Evolutionary conservation across 2,888 invertebrate species (phyloP), one percentile per base, ranked within the genome.

Genomic region (Chrysodeixis includens): DNA sequence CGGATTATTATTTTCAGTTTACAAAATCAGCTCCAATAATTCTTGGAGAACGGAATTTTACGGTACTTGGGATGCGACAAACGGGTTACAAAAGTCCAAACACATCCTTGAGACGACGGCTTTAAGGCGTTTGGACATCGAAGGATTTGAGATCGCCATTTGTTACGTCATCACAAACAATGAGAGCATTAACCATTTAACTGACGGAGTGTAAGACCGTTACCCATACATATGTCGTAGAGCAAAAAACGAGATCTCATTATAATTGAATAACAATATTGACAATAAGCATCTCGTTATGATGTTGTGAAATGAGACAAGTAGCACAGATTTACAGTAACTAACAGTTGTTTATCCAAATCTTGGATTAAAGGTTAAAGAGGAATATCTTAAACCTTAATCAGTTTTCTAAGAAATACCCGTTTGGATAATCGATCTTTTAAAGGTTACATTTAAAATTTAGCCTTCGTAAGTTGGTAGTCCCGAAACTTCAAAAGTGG

Each of bases 81-180:
- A 82, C 1, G 73, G 85, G 51, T 84, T 93, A 1, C 76, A 85
- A 57, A 86, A 83, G 70, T 61, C 74, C 12, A 66, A 70, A 1
- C 62, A 80, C 22, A 74, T 84, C 44, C 62, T 71, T 6, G 83
- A 87, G 35, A 81, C 90, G 0, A 85, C 84, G 6, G 88, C 93
- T 7, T 80, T 90, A 67, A 86, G 95, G 63, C 89, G 96, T 76
- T 84, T 88, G 20, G 86, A 96, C 87, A 88, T 96, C 32, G 79
- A 89, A 35, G 89, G 92, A 53, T 90, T 88, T 44, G 87, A 88
- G 77, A 90, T 97, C 22, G 93, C 92, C 53, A 93, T 96, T 30
- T 95, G 96, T 69, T 94, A 96, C 66, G 96, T 97, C 8, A 86
- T 96, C 0, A 96, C 96, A 3, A 93, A 96, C 77, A 95, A 95